These are phyloP conservation scores for Escarpia spicata DNA, from an alignment of 2,888 invertebrate species.

Conservation along the genomic window DNA sequence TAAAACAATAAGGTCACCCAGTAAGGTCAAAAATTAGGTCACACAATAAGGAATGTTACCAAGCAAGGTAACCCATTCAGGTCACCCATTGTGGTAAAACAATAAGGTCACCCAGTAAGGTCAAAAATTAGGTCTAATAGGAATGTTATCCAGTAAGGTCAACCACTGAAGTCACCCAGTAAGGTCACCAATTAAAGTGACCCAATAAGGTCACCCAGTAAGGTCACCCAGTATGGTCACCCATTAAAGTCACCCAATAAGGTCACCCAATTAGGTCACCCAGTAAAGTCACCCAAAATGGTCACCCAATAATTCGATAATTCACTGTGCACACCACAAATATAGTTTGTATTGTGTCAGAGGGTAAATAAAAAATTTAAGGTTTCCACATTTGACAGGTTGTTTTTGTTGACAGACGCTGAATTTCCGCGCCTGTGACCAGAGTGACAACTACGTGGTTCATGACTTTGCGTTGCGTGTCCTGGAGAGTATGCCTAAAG, in stretches of 20 bases:
- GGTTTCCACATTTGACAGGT: neutral
- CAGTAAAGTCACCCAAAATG: neutral
- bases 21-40: neutral
- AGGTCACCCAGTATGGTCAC: neutral
- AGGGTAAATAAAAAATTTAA: neutral
- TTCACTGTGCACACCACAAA: neutral
- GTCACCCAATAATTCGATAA: neutral
- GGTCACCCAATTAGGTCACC: neutral
- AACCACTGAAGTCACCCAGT: too few species aligned
- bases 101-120: neutral
- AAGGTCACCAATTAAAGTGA: too few species aligned
- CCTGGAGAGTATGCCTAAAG: slow-evolving; percentile 51
- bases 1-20: neutral
- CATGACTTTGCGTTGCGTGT: slow-evolving; percentile 55
- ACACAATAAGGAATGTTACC: neutral
- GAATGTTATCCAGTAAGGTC: too few species aligned
- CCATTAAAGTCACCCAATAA: neutral
- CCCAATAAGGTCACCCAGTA: neutral
- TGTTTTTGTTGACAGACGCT: slow-evolving; percentile 34
- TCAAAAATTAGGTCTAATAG: too few species aligned
- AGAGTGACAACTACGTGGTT: slow-evolving; percentile 53
- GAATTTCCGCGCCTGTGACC: slow-evolving; percentile 52
- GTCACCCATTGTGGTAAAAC: neutral
- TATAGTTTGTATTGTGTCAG: neutral
- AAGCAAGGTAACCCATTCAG: neutral